These are phyloP conservation scores for Maniola jurtina DNA, from an alignment of 1,140 invertebrate species.

Conservation along the genomic window DNA sequence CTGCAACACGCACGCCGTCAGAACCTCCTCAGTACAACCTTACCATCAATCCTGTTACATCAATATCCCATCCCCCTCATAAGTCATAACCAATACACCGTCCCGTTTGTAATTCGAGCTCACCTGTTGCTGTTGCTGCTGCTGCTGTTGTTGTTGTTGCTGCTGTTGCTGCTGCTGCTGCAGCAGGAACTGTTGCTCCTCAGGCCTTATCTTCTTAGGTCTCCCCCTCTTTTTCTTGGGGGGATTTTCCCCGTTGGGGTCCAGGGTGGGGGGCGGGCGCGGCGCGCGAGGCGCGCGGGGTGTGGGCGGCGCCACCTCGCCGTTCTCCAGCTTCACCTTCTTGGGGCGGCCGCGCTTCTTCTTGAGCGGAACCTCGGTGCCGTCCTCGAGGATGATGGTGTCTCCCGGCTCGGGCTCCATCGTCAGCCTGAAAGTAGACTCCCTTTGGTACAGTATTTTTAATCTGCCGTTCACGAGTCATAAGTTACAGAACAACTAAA, in stretches of 20 bases:
- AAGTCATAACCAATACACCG: too few species aligned
- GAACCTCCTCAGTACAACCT: not conserved
- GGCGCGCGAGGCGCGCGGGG: constrained; percentile 79
- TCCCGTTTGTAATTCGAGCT: not conserved
- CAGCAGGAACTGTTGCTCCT: constrained; percentile 72
- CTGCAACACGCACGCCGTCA: not conserved
- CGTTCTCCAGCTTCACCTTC: constrained; percentile 88
- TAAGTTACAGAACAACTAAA: not conserved
- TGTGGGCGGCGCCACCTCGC: constrained; percentile 80
- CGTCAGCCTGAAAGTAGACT: constrained; percentile 63
- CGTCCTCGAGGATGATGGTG: constrained; percentile 79
- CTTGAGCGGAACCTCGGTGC: constrained; percentile 85
- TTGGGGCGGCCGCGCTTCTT: constrained; percentile 93
- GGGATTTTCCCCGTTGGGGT: constrained; percentile 73
- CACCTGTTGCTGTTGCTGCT: constrained; percentile 33
- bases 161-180: constrained; percentile 67
- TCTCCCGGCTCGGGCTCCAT: constrained; percentile 75
- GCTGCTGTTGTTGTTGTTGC: constrained; percentile 46
- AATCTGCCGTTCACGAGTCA: constrained; percentile 37
- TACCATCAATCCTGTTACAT: too few species aligned
- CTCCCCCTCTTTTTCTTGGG: constrained; percentile 91
- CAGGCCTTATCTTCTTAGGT: constrained; percentile 89
- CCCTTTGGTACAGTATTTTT: constrained; percentile 53
- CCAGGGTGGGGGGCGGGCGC: constrained; percentile 54
- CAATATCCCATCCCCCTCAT: too few species aligned